phyloP scores from a whole-genome alignment of 1,140 invertebrate species.

The Megalonaias nervosa region DNA sequence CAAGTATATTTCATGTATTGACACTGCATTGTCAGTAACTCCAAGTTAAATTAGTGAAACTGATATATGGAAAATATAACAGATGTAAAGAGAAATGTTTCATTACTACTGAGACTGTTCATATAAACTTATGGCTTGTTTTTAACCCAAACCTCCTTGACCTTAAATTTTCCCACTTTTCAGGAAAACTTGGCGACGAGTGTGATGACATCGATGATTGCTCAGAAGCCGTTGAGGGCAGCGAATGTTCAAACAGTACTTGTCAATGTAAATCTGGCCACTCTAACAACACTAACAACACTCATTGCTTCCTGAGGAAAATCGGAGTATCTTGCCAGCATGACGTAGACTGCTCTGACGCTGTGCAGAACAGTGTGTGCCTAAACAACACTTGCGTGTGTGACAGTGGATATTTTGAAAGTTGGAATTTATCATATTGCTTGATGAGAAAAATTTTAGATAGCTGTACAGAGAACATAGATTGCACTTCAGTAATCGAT shows the following conservation, averaged over 20 bases:
- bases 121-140: no score
- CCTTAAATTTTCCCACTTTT: neutral
- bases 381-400: constrained; percentile 36
- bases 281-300: neutral
- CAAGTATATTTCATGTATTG: no score
- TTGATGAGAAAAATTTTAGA: constrained; percentile 36
- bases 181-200: constrained; percentile 14
- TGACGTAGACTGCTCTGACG: constrained; percentile 33
- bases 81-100: no score
- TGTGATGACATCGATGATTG: constrained; percentile 16
- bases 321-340: constrained; percentile 26
- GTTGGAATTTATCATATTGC: constrained; percentile 24
- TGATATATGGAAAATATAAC: no score
- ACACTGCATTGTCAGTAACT: no score
- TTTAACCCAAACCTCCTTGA: no score
- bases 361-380: constrained; percentile 37
- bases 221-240: constrained; percentile 5
- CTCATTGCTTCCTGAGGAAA: constrained; percentile 10
- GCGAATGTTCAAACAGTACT: neutral
- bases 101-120: no score
- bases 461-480: constrained; percentile 18
- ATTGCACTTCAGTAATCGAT: constrained; percentile 39
- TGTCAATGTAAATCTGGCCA: constrained; percentile 13
- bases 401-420: constrained; percentile 31
- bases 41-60: no score